phyloP scores from a whole-genome alignment of 2,888 invertebrate species.

The Lasioglossum zephyrum region DNA sequence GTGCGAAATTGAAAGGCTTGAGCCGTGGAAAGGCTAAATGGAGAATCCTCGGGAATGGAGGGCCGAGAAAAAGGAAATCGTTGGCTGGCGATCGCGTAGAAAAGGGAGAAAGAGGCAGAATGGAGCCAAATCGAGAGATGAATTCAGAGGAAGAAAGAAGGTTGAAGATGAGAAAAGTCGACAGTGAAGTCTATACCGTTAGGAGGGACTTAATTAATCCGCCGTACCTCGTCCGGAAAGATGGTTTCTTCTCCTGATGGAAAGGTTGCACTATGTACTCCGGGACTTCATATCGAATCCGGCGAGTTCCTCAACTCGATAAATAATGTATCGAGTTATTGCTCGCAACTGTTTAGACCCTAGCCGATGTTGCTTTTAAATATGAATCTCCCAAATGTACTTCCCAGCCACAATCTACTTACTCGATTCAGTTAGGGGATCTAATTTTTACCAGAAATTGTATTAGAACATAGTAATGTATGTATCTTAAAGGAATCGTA shows the following conservation, averaged over 20 bases:
- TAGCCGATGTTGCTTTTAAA: not conserved
- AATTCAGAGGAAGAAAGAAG: slow-evolving; percentile 58
- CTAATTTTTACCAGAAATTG: not conserved
- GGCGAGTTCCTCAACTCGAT: slow-evolving; percentile 45
- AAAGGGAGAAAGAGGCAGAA: slow-evolving; percentile 43
- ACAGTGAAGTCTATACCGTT: slow-evolving; percentile 68
- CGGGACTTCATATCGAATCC: slow-evolving; percentile 50
- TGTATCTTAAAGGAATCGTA: not conserved
- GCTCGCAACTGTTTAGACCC: slow-evolving; percentile 12
- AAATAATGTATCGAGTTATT: slow-evolving; percentile 23
- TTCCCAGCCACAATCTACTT: not conserved
- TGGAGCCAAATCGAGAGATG: slow-evolving; percentile 63
- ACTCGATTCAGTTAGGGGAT: not conserved
- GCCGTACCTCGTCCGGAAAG: slow-evolving; percentile 60
- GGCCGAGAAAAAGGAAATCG: slow-evolving; percentile 60
- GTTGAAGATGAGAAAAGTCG: slow-evolving; percentile 71
- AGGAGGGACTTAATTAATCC: slow-evolving; percentile 75
- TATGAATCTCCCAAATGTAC: not conserved
- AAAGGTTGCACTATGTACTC: slow-evolving; percentile 60
- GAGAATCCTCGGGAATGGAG: slow-evolving; percentile 62
- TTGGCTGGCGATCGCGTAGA: slow-evolving; percentile 44
- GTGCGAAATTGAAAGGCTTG: slow-evolving; percentile 74
- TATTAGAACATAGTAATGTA: not conserved
- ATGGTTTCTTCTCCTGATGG: slow-evolving; percentile 46
- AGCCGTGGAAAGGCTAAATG: slow-evolving; percentile 66